Percentiles rank a stretch among this genome's conserved stretches.
Conservation (phyloP, 2,888 invertebrate genomes). For the Drosophila lacicola region DNA sequence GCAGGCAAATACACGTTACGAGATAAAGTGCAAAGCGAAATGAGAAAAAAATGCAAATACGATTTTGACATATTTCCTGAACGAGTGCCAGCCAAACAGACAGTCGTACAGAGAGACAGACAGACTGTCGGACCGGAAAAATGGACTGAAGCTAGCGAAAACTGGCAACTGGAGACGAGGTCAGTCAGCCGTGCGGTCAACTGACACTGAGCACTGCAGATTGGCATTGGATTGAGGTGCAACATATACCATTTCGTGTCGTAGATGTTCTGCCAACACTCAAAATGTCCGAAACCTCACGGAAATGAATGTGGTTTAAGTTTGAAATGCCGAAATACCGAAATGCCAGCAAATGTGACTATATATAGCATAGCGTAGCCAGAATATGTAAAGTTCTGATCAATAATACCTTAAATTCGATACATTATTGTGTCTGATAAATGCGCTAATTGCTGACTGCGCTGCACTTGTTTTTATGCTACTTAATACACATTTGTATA, state of each 20-base stretch:
- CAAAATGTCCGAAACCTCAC: constrained; percentile 1
- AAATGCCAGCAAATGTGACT: neutral
- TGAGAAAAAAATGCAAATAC: constrained; percentile 61
- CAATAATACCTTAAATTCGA: too few relatives aligned
- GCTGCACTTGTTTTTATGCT: too few relatives aligned
- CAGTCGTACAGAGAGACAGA: constrained; percentile 22
- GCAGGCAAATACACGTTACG: constrained; percentile 34
- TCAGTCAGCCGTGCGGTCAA: constrained; percentile 48
- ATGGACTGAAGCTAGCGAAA: constrained; percentile 20
- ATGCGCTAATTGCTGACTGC: too few relatives aligned
- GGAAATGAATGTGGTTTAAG: neutral
- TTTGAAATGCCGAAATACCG: neutral
- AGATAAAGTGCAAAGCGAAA: constrained; percentile 22
- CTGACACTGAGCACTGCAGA: constrained; percentile 34
- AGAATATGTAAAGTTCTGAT: too few relatives aligned
- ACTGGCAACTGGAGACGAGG: constrained; percentile 24
- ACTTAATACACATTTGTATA: too few relatives aligned
- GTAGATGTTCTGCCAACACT: constrained; percentile 21
- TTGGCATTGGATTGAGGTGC: constrained; percentile 25
- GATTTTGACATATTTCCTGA: constrained; percentile 67
- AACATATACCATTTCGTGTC: neutral
- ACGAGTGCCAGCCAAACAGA: constrained; percentile 36
- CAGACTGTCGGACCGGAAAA: constrained; percentile 13
- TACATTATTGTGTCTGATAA: too few relatives aligned
- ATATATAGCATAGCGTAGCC: neutral